phyloP scores from a whole-genome alignment of 1,140 invertebrate species.

The Micrasema minimum region DNA sequence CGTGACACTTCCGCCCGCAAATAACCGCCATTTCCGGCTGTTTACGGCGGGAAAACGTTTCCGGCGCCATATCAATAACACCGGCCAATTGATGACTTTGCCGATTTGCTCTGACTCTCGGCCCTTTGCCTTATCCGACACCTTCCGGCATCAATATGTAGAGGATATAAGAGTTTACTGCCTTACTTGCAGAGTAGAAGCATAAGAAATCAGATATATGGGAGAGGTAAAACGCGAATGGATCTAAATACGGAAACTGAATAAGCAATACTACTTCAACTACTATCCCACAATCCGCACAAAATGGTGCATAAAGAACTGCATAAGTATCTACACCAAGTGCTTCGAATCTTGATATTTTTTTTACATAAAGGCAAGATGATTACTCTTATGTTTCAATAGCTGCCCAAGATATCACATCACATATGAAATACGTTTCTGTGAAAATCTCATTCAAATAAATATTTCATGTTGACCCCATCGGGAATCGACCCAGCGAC shows the following conservation, averaged over 20 bases:
- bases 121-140: slow-evolving; percentile 18
- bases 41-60: slow-evolving; percentile 41
- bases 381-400: too few relatives aligned
- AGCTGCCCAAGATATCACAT: too few relatives aligned
- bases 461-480: too few relatives aligned
- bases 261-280: too few relatives aligned
- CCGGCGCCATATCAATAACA: slow-evolving; percentile 50
- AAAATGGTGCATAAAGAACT: too few relatives aligned
- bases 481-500: too few relatives aligned
- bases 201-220: slow-evolving; percentile 30
- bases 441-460: too few relatives aligned
- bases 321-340: too few relatives aligned
- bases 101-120: slow-evolving; percentile 48
- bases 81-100: slow-evolving; percentile 46
- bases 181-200: not conserved
- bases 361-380: too few relatives aligned
- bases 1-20: slow-evolving; percentile 36
- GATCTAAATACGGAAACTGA: not conserved
- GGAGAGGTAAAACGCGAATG: not conserved
- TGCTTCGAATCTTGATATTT: too few relatives aligned
- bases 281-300: too few relatives aligned
- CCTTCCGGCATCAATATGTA: slow-evolving; percentile 13
- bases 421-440: too few relatives aligned
- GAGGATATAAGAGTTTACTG: slow-evolving; percentile 8
- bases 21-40: slow-evolving; percentile 30